Evolutionary conservation across 1,140 invertebrate genomes (phyloP).

Genomic region (Cepaea nemoralis): DNA sequence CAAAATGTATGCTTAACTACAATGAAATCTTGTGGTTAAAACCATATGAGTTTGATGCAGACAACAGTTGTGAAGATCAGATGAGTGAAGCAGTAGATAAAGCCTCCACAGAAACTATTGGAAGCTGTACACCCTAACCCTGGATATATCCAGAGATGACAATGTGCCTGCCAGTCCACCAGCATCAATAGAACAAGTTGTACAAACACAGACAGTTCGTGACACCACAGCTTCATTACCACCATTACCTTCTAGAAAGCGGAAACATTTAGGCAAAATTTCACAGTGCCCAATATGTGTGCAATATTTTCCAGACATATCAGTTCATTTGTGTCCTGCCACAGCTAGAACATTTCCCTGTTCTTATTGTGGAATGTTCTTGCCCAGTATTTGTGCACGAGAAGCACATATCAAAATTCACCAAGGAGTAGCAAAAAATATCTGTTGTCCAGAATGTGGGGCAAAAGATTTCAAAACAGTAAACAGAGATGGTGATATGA

Average conservation of each 20-base stretch:
- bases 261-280: background rate
- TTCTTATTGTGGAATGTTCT: constrained; percentile 14
- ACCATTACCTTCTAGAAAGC: background rate
- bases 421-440: background rate
- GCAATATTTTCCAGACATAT: background rate
- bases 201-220: background rate
- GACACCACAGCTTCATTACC: background rate
- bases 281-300: background rate
- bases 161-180: background rate
- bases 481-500: background rate
- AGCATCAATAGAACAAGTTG: background rate
- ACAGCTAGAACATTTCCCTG: background rate
- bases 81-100: background rate
- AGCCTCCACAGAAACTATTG: background rate
- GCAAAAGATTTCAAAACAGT: background rate
- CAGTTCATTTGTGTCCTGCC: background rate
- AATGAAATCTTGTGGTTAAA: background rate
- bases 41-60: constrained; percentile 10
- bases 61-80: background rate
- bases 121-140: background rate
- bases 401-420: constrained; percentile 28
- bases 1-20: background rate
- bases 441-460: constrained; percentile 38
- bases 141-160: background rate
- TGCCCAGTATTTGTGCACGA: constrained; percentile 15